Conservation (phyloP, 2,888 invertebrate species). For the Orgyia antiqua region DNA sequence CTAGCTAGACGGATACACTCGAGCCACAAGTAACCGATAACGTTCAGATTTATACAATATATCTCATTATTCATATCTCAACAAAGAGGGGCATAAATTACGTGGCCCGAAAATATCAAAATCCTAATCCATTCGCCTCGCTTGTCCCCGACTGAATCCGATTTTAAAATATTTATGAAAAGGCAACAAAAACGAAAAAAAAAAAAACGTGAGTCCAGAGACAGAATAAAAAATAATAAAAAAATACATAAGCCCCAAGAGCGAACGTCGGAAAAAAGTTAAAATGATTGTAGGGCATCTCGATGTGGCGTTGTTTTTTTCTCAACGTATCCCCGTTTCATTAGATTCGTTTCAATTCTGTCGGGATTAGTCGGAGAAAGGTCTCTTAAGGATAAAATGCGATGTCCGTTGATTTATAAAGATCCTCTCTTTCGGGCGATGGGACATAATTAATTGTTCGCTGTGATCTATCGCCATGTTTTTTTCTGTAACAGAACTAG, state of each 20-base stretch:
- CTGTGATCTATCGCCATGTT: slow-evolving; percentile 46
- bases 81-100: slow-evolving; percentile 74
- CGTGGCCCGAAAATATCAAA: slow-evolving; percentile 73
- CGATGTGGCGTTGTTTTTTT: slow-evolving; percentile 53
- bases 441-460: slow-evolving; percentile 62
- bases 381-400: slow-evolving; percentile 66
- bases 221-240: slow-evolving; percentile 70
- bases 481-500: slow-evolving; percentile 24
- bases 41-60: slow-evolving; percentile 49
- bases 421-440: slow-evolving; percentile 52
- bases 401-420: slow-evolving; percentile 70
- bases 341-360: slow-evolving; percentile 75
- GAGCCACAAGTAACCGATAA: slow-evolving; percentile 39
- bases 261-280: slow-evolving; percentile 70
- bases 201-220: slow-evolving; percentile 53
- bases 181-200: slow-evolving; percentile 56
- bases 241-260: slow-evolving; percentile 52
- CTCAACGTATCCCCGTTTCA: slow-evolving; percentile 63
- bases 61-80: slow-evolving; percentile 73
- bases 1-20: slow-evolving; percentile 10
- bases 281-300: slow-evolving; percentile 73
- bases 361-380: slow-evolving; percentile 71
- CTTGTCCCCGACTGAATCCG: slow-evolving; percentile 72
- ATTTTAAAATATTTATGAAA: slow-evolving; percentile 78
- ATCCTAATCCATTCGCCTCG: slow-evolving; percentile 75